A percentile compares a stretch with the other conserved stretches of the same genome.
Evolutionary conservation across 2,113 vertebrate species (phyloP).

Genomic region (Beaufortia kweichowensis): DNA sequence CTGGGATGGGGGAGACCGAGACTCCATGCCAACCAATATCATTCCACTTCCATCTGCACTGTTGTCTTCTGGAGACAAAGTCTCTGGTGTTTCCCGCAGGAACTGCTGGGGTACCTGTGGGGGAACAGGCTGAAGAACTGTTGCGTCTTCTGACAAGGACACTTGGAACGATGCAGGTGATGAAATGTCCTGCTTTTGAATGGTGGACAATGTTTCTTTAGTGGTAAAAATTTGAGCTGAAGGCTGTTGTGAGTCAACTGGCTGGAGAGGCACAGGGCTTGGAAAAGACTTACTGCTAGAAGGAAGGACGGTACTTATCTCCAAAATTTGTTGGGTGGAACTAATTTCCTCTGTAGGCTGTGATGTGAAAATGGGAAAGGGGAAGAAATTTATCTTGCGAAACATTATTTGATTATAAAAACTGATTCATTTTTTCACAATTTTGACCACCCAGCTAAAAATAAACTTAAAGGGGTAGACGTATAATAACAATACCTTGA

Average conservation of each 20-base stretch:
- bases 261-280: slow-evolving; percentile 82
- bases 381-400: no score
- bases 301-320: slow-evolving; percentile 75
- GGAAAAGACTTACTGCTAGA: slow-evolving; percentile 78
- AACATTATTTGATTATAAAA: no score
- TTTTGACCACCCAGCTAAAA: no score
- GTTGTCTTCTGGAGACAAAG: slow-evolving; percentile 78
- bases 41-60: slow-evolving; percentile 61
- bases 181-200: slow-evolving; percentile 90
- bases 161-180: slow-evolving; percentile 79
- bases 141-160: slow-evolving; percentile 81
- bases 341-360: slow-evolving; percentile 81
- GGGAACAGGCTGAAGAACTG: slow-evolving; percentile 78
- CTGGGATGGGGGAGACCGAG: slow-evolving; percentile 80
- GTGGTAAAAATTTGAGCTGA: slow-evolving; percentile 79
- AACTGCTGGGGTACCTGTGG: slow-evolving; percentile 89
- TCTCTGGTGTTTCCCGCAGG: slow-evolving; percentile 81
- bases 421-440: no score
- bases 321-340: slow-evolving; percentile 84
- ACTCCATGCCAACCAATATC: slow-evolving; percentile 71
- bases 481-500: slow-evolving; percentile 73
- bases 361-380: slow-evolving; percentile 47
- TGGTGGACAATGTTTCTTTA: slow-evolving; percentile 81
- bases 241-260: slow-evolving; percentile 84
- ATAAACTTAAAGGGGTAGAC: background rate